Base-by-base conservation (phyloP, 2,113 vertebrate species). In the Psilopsiagon aurifrons region DNA sequence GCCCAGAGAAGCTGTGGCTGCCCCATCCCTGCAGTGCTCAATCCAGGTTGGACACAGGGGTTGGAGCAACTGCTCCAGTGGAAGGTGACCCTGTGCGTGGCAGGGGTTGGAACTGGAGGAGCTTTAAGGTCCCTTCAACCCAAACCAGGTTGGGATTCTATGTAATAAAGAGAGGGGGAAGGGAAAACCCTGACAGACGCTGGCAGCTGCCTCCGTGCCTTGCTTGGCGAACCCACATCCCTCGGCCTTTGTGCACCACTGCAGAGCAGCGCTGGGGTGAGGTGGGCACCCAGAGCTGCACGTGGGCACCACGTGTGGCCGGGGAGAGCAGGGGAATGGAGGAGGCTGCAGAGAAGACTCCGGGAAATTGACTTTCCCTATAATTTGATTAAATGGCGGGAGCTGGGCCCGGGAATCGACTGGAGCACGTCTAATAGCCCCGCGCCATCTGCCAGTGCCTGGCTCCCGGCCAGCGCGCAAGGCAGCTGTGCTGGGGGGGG, bases 301-400 rank as follows among this genome's bases (percentile, higher is more conserved):
- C 6, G 20, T 33, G 81, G 74, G 70, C 52, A 13, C 80, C 24
- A 23, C 8, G n/a, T 4, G 78, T 16, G 13, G 73, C 41, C 0
- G 13, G 84, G 82, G n/a, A 66, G 88, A 73, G 85, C 37, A 5
- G 62, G 74, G 83, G 68, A 60, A 62, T 25, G 83, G 77, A 78
- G 73, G 63, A 33, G 78, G 96, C 97, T 93, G 95, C 81, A 94
- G 97, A 97, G 98, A 98, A 98, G 88, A 98, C 98, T 98, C 97
- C 98, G 96, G 98, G 97, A 98, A 98, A 98, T 94, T 97, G 98
- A 98, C 98, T 98, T 98, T 97, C 98, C 97, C 98, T 98, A 98
- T 99, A 99, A 98, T 98, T 98, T 98, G 98, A 99, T 98, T 99
- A 98, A 98, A 98, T 98, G 96, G 98, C 97, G 95, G 98, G 98